Conservation (phyloP, 2,797 vertebrate genomes). For the Notamacropus eugenii region DNA sequence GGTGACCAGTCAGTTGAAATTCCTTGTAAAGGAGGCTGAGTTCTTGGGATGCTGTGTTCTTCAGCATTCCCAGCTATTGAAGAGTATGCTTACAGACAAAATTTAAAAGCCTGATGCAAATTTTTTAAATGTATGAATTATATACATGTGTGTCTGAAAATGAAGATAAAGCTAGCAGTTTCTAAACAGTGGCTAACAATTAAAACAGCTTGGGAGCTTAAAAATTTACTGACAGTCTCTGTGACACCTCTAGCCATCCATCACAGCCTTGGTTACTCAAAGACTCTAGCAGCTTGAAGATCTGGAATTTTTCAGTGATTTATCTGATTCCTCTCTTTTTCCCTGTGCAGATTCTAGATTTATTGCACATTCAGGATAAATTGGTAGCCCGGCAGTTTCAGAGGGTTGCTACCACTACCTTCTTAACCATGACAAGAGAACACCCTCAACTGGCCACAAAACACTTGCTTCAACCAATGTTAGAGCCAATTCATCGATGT, state of each 20-base stretch:
- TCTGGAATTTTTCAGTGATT: background rate
- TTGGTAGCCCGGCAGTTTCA: constrained; percentile 91
- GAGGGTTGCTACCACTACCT: constrained; percentile 90
- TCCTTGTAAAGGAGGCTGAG: background rate
- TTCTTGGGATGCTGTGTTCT: background rate
- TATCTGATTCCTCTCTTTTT: background rate
- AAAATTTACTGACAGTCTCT: constrained; percentile 8
- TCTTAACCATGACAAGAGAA: constrained; percentile 87
- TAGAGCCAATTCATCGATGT: constrained; percentile 88
- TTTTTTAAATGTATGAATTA: constrained; percentile 6
- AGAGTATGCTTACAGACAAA: background rate
- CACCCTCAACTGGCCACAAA: constrained; percentile 86
- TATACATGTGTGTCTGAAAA: background rate
- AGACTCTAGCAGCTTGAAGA: background rate
- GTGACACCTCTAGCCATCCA: background rate
- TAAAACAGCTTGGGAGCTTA: constrained; percentile 5
- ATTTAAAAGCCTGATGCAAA: background rate
- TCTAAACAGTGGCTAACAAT: background rate
- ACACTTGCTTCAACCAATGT: constrained; percentile 89
- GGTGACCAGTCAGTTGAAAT: background rate
- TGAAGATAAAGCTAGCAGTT: constrained; percentile 14
- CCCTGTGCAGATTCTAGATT: constrained; percentile 89
- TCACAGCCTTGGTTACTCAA: background rate
- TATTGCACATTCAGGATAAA: constrained; percentile 93
- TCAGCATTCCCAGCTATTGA: background rate